Percentiles rank a stretch among this genome's conserved stretches.
Evolutionary conservation across 2,888 invertebrate species (phyloP).

Genomic region (Ametastegia equiseti): DNA sequence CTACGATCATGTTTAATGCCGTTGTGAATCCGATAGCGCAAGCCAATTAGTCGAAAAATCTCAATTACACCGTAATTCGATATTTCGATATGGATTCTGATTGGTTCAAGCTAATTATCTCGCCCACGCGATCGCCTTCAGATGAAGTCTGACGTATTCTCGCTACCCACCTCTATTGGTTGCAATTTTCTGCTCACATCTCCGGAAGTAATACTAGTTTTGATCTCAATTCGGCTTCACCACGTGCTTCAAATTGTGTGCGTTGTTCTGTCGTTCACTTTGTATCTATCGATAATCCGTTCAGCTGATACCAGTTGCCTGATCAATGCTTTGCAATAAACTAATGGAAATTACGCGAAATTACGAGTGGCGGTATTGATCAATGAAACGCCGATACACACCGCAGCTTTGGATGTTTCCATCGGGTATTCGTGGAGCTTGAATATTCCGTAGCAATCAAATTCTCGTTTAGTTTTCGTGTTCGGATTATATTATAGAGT

Average conservation of each 20-base stretch:
- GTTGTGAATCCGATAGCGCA: not conserved
- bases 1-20: not conserved
- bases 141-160: not conserved
- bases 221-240: not conserved
- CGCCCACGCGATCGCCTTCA: not conserved
- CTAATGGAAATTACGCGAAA: not conserved
- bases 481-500: no score
- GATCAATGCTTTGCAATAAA: not conserved
- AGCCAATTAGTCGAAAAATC: not conserved
- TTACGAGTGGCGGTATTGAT: not conserved
- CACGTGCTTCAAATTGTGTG: not conserved
- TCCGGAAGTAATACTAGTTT: no score
- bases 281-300: not conserved
- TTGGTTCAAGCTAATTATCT: not conserved
- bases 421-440: not conserved
- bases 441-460: not conserved
- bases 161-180: not conserved
- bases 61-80: conserved; percentile 4
- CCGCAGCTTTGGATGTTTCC: not conserved
- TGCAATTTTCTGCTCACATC: not conserved
- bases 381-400: not conserved
- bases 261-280: not conserved
- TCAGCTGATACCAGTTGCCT: not conserved
- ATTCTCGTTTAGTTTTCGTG: no score
- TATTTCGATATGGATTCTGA: conserved; percentile 2